phyloP scores from a whole-genome alignment of 2,113 vertebrate genomes.

The Drymodes brunneopygia region DNA sequence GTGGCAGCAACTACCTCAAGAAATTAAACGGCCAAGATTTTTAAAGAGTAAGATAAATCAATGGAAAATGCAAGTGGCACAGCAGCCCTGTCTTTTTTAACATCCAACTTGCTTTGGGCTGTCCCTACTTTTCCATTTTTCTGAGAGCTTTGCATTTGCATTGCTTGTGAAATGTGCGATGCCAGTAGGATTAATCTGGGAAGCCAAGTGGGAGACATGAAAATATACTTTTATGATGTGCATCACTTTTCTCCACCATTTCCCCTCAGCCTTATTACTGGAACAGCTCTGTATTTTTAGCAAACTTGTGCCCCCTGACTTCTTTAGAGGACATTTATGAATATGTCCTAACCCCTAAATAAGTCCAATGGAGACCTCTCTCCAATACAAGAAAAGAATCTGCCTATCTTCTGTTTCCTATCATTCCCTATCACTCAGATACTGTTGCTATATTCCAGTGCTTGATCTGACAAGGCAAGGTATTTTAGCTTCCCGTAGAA shows the following conservation, averaged over 20 bases:
- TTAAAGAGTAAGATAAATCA: neutral
- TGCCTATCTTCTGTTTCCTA: neutral
- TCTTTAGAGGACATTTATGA: neutral
- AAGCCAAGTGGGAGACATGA: neutral
- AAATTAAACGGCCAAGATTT: conserved; percentile 1
- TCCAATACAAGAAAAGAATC: neutral
- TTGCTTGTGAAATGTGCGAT: neutral
- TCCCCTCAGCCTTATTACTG: neutral
- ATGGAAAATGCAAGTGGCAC: neutral
- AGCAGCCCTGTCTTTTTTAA: neutral
- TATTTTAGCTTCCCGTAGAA: neutral
- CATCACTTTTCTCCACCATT: neutral
- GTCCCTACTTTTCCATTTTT: neutral
- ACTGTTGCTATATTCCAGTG: neutral
- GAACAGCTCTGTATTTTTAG: neutral
- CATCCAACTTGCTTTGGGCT: neutral
- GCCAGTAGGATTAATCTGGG: neutral
- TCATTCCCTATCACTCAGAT: neutral
- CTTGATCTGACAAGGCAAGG: neutral
- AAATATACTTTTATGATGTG: neutral
- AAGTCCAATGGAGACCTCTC: neutral
- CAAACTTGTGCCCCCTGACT: neutral
- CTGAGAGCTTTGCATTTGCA: neutral
- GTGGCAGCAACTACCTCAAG: neutral
- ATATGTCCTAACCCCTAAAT: neutral